Base-by-base conservation (phyloP, 1,140 invertebrate species). In the Sweltsa coloradensis region DNA sequence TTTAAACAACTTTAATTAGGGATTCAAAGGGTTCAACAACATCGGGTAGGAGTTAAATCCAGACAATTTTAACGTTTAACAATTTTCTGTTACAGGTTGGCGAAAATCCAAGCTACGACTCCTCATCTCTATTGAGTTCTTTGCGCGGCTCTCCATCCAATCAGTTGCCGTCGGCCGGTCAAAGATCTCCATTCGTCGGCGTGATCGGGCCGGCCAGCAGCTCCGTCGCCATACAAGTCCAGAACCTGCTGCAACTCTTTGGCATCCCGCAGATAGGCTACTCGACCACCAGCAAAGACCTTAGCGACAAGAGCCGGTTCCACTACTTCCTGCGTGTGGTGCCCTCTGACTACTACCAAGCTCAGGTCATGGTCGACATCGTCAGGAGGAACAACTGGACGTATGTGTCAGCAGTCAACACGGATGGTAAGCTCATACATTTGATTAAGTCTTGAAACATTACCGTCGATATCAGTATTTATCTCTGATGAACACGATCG, bases 281-380 rank as follows among this genome's bases (percentile, higher is more conserved):
- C 64, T 86, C 83, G 2, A 80, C 85, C 3, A 90, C 86, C 5
- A 80, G 78, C 25, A 74, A 71, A 51, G 83, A 85, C 62, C 67
- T 90, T 26, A 85, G 81, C 49, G 79, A 85, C 59, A 88, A 87
- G 45, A 41, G 37, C 40, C 69, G 83, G 52, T 89, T 81, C 65
- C 76, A 78, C 45, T 86, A 83, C 54, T 90, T 88, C 67, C 63
- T 88, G 49, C 69, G 87, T 14, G 85, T 89, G 3, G 85, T 89
- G 5, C 85, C 87, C 11, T 83, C 83, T 0, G 87, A 90, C 68
- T 76, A 75, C 51, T 83, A 82, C 64, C 86, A 90, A 66, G 85
- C 85, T 2, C 74, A 79, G 56, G 79, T 83, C 19, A 74, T 89
- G 55, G 69, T 83, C 34, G 81, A 84, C 59, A 65, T 89, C 26